Percentiles rank a stretch among this genome's conserved stretches.
Conservation (phyloP, 2,797 vertebrate genomes). For the Lates japonicus region DNA sequence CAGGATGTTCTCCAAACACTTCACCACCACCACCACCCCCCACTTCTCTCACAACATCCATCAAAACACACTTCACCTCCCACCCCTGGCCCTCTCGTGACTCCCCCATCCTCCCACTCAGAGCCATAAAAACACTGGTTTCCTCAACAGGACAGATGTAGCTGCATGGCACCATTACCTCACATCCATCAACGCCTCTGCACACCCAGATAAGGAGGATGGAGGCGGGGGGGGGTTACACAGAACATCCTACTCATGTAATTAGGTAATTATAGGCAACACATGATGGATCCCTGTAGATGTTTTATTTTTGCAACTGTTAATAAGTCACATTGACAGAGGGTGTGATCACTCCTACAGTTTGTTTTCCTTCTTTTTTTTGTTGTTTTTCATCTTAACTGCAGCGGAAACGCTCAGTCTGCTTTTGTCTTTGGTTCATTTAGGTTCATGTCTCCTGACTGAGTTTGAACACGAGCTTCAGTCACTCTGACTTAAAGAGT, state of each 20-base stretch:
- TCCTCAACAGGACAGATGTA: conserved; percentile 53
- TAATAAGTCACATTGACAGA: conserved; percentile 42
- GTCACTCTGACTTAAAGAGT: neutral
- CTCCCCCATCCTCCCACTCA: conserved; percentile 38
- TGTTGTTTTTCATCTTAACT: neutral
- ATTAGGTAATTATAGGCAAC: conserved; percentile 67
- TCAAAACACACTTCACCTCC: conserved; percentile 51
- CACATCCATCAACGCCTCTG: conserved; percentile 68
- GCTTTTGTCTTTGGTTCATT: conserved; percentile 5
- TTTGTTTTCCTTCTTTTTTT: neutral
- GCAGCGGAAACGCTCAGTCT: neutral
- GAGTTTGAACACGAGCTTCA: neutral
- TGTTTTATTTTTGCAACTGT: conserved; percentile 40
- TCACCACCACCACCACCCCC: neutral
- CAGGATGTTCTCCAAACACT: conserved; percentile 16
- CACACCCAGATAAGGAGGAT: conserved; percentile 26
- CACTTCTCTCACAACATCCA: conserved; percentile 3
- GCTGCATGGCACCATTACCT: conserved; percentile 45
- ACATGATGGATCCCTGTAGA: conserved; percentile 43
- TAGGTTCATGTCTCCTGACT: neutral
- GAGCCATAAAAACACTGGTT: conserved; percentile 57
- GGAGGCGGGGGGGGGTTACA: neutral
- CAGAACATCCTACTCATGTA: conserved; percentile 42
- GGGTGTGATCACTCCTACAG: neutral
- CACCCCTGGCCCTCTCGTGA: neutral